Evolutionary conservation across 2,888 invertebrate species (phyloP).

Genomic region (Dicycla oo): DNA sequence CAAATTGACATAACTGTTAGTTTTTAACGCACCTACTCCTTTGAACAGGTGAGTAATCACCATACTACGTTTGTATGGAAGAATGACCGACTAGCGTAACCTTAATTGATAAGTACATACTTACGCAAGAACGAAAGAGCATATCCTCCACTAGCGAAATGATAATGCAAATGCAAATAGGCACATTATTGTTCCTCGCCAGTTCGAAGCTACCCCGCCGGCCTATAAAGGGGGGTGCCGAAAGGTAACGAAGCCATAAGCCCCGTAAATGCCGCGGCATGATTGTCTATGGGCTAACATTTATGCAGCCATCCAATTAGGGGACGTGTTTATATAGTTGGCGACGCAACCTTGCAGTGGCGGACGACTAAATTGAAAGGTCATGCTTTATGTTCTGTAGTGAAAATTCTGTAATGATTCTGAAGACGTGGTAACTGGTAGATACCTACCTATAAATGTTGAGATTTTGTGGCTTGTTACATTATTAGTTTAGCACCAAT

Average conservation of each 20-base stretch:
- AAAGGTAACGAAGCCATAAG: slow-evolving; percentile 78
- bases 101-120: neutral
- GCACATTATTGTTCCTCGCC: slow-evolving; percentile 29
- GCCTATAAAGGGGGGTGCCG: slow-evolving; percentile 71
- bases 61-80: too few relatives aligned
- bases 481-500: too few relatives aligned
- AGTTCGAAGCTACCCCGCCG: slow-evolving; percentile 32
- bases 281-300: slow-evolving; percentile 84
- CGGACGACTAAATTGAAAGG: too few relatives aligned
- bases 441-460: neutral
- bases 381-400: too few relatives aligned
- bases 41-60: too few relatives aligned
- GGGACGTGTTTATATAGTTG: slow-evolving; percentile 67
- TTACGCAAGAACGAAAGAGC: slow-evolving; percentile 4
- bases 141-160: slow-evolving; percentile 15
- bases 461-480: neutral
- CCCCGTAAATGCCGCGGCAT: slow-evolving; percentile 81
- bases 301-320: slow-evolving; percentile 84
- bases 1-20: too few relatives aligned
- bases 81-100: too few relatives aligned
- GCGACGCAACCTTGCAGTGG: slow-evolving; percentile 61
- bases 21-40: too few relatives aligned
- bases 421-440: too few relatives aligned
- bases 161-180: slow-evolving; percentile 42
- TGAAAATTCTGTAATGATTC: too few relatives aligned